Base-by-base conservation (phyloP, 2,888 invertebrate genomes). In the Drosophila infuscata region DNA sequence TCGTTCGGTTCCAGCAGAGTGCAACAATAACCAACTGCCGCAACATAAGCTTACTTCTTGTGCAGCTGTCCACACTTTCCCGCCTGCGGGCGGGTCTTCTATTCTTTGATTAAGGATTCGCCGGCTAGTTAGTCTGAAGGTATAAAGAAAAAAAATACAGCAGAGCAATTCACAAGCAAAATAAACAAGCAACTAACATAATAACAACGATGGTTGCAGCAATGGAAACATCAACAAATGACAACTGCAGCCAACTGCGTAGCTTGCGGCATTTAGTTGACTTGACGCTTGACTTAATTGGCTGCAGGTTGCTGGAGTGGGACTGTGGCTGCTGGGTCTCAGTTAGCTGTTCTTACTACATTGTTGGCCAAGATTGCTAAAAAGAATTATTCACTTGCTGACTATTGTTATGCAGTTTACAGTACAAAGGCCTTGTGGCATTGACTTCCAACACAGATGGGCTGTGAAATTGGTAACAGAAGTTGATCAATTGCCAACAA, bases 221-320 rank as follows among this genome's bases (percentile, higher is more conserved):
- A 57, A 53, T 71, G 66, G 29, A 41, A 69, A 51, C 46, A 73
- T 32, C 52, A 46, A 41, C 58, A 76, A 64, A 56, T 38, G 17
- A n/a, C 68, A 70, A 53, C 74, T 82, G 79, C 80, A 83, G 75
- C 70, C 70, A 73, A 77, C 71, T 79, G 69, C 69, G 49, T 59
- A 69, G 75, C 73, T 70, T 25, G 38, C 56, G 84, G 74, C 72
- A 60, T 80, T 87, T 58, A 74, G 87, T 80, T 73, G 87, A 83
- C 82, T 84, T 74, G 75, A 66, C 76, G 76, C 86, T 83, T 74
- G 64, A 74, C 75, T 81, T 83, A 86, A 83, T 86, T 81, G 83
- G 76, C 86, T 30, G 30, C 41, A 52, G 71, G 54, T 56, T 61
- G 20, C 43, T 51, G 25, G 17, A 41, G 7, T 30, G 43, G 38